Conservation (phyloP, 2,888 invertebrate genomes). For the Flexamia atlantica region DNA sequence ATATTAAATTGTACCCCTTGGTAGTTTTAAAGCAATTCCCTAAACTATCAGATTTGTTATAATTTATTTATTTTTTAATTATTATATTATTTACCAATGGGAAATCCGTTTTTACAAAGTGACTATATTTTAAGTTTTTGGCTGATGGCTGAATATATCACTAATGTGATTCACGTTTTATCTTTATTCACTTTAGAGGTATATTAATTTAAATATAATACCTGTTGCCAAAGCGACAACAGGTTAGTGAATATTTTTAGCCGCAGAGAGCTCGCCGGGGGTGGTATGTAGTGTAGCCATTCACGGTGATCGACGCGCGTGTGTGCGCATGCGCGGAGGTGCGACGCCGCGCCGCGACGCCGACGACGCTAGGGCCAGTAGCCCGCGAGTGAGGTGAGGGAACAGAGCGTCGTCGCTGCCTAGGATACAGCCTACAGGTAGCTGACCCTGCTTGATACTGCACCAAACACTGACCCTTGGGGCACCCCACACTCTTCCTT, state of each 20-base stretch:
- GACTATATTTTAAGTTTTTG: too few species aligned
- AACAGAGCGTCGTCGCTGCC: neutral
- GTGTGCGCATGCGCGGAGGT: neutral
- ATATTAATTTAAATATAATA: neutral
- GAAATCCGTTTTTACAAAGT: too few species aligned
- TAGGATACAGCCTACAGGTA: conserved; percentile 34
- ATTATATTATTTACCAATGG: too few species aligned
- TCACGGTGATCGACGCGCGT: neutral
- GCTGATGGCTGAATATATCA: too few species aligned
- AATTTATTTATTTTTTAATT: too few species aligned
- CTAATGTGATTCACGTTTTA: too few species aligned
- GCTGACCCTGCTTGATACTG: conserved; percentile 2
- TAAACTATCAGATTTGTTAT: too few species aligned
- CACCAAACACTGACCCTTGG: neutral
- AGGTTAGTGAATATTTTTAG: conserved; percentile 16
- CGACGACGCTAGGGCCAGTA: conserved; percentile 19
- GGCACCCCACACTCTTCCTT: conserved; percentile 12
- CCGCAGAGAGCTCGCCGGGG: neutral
- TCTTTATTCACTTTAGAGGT: too few species aligned
- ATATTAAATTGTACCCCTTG: too few species aligned
- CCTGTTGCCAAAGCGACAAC: neutral
- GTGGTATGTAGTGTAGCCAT: neutral
- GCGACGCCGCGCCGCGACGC: neutral
- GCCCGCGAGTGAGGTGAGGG: conserved; percentile 13
- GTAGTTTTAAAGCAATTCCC: too few species aligned